Percentiles rank a stretch among this genome's conserved stretches.
Evolutionary conservation across 2,113 vertebrate species (phyloP).

Genomic region (Albula glossodonta): DNA sequence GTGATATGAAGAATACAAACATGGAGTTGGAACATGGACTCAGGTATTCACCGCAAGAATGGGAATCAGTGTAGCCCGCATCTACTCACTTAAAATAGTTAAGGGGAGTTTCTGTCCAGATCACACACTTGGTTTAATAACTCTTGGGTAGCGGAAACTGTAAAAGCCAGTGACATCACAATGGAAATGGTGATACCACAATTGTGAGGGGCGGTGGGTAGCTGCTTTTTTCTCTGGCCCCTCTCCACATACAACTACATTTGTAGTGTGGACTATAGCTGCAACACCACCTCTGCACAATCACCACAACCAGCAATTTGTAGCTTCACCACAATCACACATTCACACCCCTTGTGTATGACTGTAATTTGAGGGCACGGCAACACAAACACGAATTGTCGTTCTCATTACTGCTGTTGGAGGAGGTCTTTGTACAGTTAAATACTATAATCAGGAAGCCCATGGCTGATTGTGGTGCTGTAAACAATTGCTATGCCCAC

Average conservation of each 20-base stretch:
- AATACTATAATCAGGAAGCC: slow-evolving; percentile 5
- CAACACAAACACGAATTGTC: background rate
- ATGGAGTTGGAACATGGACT: too few species aligned
- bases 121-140: too few species aligned
- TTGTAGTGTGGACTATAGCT: too few species aligned
- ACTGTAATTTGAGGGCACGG: background rate
- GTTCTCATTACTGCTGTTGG: background rate
- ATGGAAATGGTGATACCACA: background rate
- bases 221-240: too few species aligned
- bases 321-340: background rate
- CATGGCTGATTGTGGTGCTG: background rate
- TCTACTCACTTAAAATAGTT: too few species aligned
- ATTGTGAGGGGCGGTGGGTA: background rate
- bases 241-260: background rate
- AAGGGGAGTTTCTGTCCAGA: too few species aligned
- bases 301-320: background rate
- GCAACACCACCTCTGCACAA: background rate
- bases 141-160: too few species aligned
- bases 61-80: too few species aligned
- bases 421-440: background rate
- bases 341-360: background rate
- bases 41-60: too few species aligned
- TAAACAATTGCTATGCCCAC: slow-evolving; percentile 11
- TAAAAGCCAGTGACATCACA: background rate
- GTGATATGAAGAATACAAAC: too few species aligned